phyloP scores from a whole-genome alignment of 2,113 vertebrate genomes.

The Perca flavescens region DNA sequence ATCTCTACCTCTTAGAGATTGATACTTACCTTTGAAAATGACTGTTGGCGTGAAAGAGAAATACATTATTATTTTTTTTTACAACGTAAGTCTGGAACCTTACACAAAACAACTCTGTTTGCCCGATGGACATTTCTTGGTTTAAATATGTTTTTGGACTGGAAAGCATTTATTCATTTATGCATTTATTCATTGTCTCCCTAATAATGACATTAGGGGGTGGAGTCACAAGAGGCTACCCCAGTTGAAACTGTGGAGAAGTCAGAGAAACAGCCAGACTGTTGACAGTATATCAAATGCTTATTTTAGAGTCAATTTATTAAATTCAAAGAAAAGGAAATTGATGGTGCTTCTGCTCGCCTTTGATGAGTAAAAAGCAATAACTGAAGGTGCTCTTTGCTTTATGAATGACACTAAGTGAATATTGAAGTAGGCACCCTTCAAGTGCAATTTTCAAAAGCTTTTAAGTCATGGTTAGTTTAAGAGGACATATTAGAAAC shows the following conservation, averaged over 20 bases:
- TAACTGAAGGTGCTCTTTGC: slow-evolving; percentile 47
- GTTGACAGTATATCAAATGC: slow-evolving; percentile 8
- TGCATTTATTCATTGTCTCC: not conserved
- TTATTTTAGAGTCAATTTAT: slow-evolving; percentile 40
- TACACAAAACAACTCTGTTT: slow-evolving; percentile 31
- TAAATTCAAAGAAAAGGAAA: slow-evolving; percentile 43
- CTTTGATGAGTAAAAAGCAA: slow-evolving; percentile 52
- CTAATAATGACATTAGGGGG: not conserved
- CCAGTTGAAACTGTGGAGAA: not conserved
- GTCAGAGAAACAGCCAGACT: slow-evolving; percentile 21
- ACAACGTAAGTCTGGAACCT: slow-evolving; percentile 48
- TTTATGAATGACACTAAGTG: slow-evolving; percentile 28
- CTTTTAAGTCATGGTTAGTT: slow-evolving; percentile 48
- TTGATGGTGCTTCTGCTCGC: slow-evolving; percentile 35
- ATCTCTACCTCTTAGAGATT: slow-evolving; percentile 50
- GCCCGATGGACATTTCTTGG: not conserved
- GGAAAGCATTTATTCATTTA: not conserved
- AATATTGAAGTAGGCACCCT: slow-evolving; percentile 48
- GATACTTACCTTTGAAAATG: slow-evolving; percentile 77
- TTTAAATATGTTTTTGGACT: not conserved
- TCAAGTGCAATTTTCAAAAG: slow-evolving; percentile 52
- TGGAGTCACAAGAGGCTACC: not conserved
- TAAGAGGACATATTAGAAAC: slow-evolving; percentile 44
- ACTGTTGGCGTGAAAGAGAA: slow-evolving; percentile 78
- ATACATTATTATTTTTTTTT: slow-evolving; percentile 65